These are phyloP conservation scores for Cybosia mesomella DNA, from an alignment of 2,888 invertebrate species.

Conservation along the genomic window DNA sequence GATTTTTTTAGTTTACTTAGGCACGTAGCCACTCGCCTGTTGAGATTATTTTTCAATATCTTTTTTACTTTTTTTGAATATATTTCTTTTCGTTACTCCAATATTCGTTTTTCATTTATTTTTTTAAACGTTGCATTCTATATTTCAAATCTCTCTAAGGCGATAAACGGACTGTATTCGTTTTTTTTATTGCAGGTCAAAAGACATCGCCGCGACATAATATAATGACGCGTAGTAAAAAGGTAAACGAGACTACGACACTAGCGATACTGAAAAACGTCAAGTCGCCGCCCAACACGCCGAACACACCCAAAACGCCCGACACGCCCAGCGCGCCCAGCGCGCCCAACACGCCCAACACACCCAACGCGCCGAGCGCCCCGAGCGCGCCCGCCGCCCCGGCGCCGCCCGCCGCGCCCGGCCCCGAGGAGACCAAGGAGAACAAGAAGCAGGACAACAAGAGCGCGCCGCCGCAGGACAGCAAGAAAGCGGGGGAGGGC, in stretches of 20 bases:
- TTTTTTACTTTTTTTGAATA: constrained; percentile 56
- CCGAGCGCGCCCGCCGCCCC: not conserved
- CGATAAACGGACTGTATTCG: constrained; percentile 68
- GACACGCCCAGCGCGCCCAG: constrained; percentile 16
- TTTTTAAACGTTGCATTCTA: constrained; percentile 31
- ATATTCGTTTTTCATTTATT: constrained; percentile 46
- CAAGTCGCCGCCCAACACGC: constrained; percentile 54
- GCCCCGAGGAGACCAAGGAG: constrained; percentile 61
- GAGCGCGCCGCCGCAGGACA: constrained; percentile 12
- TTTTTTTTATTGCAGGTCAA: constrained; percentile 77
- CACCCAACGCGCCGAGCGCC: constrained; percentile 30
- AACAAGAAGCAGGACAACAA: constrained; percentile 54
- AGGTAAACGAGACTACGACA: constrained; percentile 70
- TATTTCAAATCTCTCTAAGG: constrained; percentile 14
- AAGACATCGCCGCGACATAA: constrained; percentile 65
- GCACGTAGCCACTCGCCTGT: constrained; percentile 40
- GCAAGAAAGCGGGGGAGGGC: constrained; percentile 33
- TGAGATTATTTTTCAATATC: constrained; percentile 23
- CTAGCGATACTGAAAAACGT: constrained; percentile 78
- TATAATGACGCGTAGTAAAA: constrained; percentile 80
- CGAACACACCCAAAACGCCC: constrained; percentile 34
- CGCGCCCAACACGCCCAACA: not conserved
- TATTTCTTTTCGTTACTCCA: constrained; percentile 52
- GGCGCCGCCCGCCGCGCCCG: constrained; percentile 23
- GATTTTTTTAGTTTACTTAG: constrained; percentile 31